These are phyloP conservation scores for Drosophila varians DNA, from an alignment of 1,140 invertebrate genomes.

Conservation along the genomic window DNA sequence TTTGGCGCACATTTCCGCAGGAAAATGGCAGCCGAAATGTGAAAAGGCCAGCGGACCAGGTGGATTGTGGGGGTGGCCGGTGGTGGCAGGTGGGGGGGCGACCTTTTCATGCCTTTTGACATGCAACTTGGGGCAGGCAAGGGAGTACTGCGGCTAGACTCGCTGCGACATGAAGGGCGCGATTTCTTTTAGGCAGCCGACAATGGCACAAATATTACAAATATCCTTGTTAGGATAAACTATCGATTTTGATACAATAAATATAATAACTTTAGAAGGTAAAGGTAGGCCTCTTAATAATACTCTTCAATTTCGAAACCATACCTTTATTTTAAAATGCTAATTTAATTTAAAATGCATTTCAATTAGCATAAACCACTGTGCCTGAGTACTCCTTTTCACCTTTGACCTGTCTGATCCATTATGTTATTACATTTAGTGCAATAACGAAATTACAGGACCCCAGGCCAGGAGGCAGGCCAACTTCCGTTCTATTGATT, in stretches of 20 bases:
- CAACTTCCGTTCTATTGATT: slow-evolving; percentile 74
- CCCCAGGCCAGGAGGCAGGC: slow-evolving; percentile 17
- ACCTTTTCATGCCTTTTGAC: slow-evolving; percentile 59
- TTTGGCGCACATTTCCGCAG: slow-evolving; percentile 77
- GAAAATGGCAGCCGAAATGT: slow-evolving; percentile 71
- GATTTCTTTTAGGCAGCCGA: not conserved
- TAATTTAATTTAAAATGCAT: not conserved
- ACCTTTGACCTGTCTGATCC: slow-evolving; percentile 6
- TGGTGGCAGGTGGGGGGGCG: not conserved
- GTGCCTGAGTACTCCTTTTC: not conserved
- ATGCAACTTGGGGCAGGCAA: slow-evolving; percentile 50
- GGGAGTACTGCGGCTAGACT: slow-evolving; percentile 24
- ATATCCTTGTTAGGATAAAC: no score
- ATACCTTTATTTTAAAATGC: not conserved
- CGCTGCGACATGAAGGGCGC: slow-evolving; percentile 7
- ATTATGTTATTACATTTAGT: slow-evolving; percentile 69
- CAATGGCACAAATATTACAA: slow-evolving; percentile 5
- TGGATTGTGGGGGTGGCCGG: not conserved
- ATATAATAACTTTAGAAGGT: no score
- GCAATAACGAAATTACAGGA: slow-evolving; percentile 59
- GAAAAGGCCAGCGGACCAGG: slow-evolving; percentile 54
- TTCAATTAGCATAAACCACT: slow-evolving; percentile 2
- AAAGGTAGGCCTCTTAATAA: no score
- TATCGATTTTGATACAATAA: no score
- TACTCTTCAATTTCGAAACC: no score